These are phyloP conservation scores for Myopa testacea DNA, from an alignment of 2,888 invertebrate genomes.

Conservation along the genomic window DNA sequence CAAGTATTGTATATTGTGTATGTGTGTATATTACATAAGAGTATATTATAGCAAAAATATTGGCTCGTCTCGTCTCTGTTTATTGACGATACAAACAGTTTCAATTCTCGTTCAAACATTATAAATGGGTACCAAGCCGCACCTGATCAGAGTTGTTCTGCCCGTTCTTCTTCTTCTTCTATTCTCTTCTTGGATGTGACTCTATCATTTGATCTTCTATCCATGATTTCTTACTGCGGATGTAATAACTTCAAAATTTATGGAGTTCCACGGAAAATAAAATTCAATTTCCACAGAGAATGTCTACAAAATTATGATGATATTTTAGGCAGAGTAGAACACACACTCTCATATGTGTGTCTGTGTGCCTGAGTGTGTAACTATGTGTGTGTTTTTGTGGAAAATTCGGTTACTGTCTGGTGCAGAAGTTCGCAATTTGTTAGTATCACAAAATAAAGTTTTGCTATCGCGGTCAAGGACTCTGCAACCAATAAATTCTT, in stretches of 20 bases:
- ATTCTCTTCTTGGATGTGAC: neutral
- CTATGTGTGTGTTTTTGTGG: neutral
- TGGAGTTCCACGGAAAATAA: neutral
- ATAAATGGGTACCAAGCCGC: no score
- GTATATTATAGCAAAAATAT: no score
- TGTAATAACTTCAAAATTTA: slow-evolving; percentile 3
- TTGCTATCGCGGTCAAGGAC: neutral
- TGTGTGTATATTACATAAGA: no score
- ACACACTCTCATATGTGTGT: neutral
- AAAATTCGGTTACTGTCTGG: no score
- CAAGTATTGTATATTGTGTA: no score
- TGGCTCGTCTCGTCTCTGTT: no score
- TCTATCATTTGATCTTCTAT: neutral
- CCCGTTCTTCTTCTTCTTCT: neutral
- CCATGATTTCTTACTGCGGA: slow-evolving; percentile 12
- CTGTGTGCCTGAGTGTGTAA: neutral
- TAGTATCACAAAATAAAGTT: neutral
- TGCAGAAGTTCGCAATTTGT: neutral
- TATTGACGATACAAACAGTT: no score
- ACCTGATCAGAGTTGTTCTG: no score
- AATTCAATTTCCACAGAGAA: neutral
- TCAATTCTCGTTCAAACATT: no score
- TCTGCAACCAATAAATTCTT: slow-evolving; percentile 5
- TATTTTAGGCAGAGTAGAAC: neutral
- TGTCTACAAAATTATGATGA: slow-evolving; percentile 12